Evolutionary conservation across 2,113 vertebrate genomes (phyloP).

Genomic region (Nipponia nippon): DNA sequence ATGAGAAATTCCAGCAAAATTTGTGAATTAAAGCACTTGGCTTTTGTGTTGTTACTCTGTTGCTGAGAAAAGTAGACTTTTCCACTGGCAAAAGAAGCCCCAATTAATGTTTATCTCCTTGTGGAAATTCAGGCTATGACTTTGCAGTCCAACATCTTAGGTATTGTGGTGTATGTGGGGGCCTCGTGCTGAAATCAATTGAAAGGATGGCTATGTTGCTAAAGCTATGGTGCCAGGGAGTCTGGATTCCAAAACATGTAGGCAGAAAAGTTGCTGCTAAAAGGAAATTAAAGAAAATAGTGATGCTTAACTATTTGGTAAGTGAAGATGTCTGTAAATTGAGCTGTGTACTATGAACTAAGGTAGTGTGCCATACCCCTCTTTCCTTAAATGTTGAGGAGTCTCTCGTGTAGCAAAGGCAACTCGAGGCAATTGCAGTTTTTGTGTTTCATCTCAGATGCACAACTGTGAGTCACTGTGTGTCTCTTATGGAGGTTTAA

Average conservation of each 20-base stretch:
- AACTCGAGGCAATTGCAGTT: neutral
- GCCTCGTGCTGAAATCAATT: neutral
- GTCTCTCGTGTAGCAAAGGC: neutral
- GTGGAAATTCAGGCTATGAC: neutral
- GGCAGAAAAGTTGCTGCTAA: neutral
- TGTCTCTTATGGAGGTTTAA: neutral
- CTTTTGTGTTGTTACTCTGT: neutral
- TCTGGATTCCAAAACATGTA: neutral
- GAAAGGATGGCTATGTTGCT: neutral
- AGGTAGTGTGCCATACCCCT: neutral
- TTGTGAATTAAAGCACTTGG: neutral
- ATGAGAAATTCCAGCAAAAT: neutral
- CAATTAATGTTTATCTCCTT: neutral
- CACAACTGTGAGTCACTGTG: constrained; percentile 12
- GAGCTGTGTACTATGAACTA: neutral
- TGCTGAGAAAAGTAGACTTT: neutral
- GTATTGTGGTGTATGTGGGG: neutral
- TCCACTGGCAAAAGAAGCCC: neutral
- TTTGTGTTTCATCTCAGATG: constrained; percentile 3
- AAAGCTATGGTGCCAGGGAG: neutral
- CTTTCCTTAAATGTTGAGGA: neutral
- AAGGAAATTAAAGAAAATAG: neutral
- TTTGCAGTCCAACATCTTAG: neutral
- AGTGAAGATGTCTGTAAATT: neutral
- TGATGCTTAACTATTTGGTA: neutral